Conservation (phyloP, 2,113 vertebrate genomes). For the Salvelinus alpinus region DNA sequence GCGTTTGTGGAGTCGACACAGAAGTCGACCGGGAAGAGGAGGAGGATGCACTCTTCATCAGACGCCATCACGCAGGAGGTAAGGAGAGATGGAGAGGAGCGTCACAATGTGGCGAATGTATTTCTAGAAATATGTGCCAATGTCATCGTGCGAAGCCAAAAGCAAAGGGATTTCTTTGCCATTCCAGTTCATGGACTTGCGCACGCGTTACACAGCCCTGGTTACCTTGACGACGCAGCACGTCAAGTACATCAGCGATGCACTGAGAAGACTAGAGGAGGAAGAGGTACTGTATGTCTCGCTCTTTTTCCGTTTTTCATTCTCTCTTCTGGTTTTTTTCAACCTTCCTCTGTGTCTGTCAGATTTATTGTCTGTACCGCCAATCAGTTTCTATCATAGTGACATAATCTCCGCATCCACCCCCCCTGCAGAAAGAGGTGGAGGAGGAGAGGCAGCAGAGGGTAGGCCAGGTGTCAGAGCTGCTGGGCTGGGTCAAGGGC, state of each 20-base stretch:
- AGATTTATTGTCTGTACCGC: background rate
- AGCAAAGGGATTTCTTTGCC: background rate
- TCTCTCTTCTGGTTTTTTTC: background rate
- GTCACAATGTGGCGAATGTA: too few relatives aligned
- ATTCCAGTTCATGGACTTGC: constrained; percentile 94
- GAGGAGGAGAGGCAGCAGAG: constrained; percentile 95
- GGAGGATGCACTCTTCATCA: constrained; percentile 91
- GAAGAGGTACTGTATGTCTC: constrained; percentile 81
- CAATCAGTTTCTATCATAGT: background rate
- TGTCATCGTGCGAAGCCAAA: background rate
- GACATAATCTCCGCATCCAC: background rate
- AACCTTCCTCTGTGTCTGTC: background rate
- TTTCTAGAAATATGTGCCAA: too few relatives aligned
- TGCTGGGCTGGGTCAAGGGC: constrained; percentile 86
- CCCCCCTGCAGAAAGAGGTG: constrained; percentile 85
- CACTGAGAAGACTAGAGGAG: constrained; percentile 88
- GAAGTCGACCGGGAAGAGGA: constrained; percentile 90
- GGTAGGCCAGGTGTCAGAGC: constrained; percentile 88
- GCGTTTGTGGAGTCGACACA: constrained; percentile 95
- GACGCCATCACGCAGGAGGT: constrained; percentile 97
- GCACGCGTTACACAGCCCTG: constrained; percentile 93
- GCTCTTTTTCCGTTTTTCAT: background rate
- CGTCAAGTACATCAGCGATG: constrained; percentile 97
- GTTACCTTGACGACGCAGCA: constrained; percentile 96
- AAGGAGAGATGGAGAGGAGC: background rate